Conservation (phyloP, 1,140 invertebrate genomes). For the Copidosoma floridanum region DNA sequence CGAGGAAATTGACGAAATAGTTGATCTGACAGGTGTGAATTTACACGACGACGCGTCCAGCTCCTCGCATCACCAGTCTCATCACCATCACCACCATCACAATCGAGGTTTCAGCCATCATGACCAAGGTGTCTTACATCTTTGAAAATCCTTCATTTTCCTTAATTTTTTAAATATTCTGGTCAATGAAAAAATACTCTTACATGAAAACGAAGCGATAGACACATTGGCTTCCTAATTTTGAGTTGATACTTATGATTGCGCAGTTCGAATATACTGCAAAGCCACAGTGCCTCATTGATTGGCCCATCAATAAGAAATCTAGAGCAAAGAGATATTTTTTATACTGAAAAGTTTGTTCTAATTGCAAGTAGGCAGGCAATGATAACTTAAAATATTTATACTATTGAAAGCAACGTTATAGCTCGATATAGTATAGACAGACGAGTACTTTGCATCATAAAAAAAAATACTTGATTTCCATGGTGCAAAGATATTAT, state of each 20-base stretch:
- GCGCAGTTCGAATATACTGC: slow-evolving; percentile 8
- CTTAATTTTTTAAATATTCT: slow-evolving; percentile 12
- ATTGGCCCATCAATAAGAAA: slow-evolving; percentile 15
- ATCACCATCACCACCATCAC: slow-evolving; percentile 46
- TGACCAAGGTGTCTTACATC: slow-evolving; percentile 58
- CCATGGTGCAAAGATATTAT: slow-evolving; percentile 7
- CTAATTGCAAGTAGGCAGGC: slow-evolving; percentile 8
- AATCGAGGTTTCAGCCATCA: slow-evolving; percentile 48
- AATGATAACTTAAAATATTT: slow-evolving; percentile 25
- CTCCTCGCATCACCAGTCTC: slow-evolving; percentile 38
- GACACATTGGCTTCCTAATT: slow-evolving; percentile 6
- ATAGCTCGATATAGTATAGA: slow-evolving; percentile 6
- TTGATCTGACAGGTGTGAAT: slow-evolving; percentile 67
- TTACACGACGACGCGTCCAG: slow-evolving; percentile 52
- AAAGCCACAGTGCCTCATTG: slow-evolving; percentile 16
- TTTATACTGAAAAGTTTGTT: slow-evolving; percentile 18
- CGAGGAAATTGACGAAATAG: slow-evolving; percentile 68
- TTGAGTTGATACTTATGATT: not conserved
- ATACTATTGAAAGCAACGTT: not conserved
- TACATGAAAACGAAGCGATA: slow-evolving; percentile 8
- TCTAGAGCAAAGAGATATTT: slow-evolving; percentile 13
- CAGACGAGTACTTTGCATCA: not conserved
- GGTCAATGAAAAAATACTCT: slow-evolving; percentile 19
- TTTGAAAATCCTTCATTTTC: slow-evolving; percentile 39
- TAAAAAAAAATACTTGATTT: slow-evolving; percentile 3